phyloP scores from a whole-genome alignment of 53 echinoderm and acorn worm genomes.

The Echinometra lucunter region DNA sequence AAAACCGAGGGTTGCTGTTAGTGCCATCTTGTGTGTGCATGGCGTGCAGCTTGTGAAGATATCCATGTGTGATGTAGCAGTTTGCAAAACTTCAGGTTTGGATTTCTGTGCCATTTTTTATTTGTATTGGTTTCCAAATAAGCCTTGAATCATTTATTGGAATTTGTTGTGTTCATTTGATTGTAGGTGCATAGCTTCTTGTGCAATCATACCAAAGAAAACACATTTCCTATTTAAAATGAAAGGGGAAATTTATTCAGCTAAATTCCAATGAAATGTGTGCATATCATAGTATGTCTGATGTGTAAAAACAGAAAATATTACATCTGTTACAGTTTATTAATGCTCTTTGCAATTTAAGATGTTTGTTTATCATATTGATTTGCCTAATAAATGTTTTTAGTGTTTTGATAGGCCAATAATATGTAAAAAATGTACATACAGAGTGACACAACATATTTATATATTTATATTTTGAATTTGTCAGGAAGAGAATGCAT shows the following conservation, averaged over 20 bases:
- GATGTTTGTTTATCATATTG: background rate
- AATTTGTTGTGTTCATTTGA: background rate
- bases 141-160: background rate
- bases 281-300: background rate
- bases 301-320: background rate
- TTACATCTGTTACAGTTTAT: background rate
- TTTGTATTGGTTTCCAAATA: background rate
- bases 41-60: background rate
- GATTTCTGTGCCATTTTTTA: background rate
- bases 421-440: conserved; percentile 33
- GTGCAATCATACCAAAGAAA: background rate
- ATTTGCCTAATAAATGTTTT: background rate
- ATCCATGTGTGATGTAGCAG: too few species aligned
- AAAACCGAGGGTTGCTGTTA: background rate
- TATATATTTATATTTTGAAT: conserved; percentile 30
- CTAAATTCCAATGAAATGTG: background rate
- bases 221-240: background rate
- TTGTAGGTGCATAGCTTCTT: background rate
- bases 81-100: background rate
- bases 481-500: background rate
- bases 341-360: background rate
- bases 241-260: background rate
- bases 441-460: conserved; percentile 28
- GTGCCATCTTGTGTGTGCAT: background rate
- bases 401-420: background rate